These are phyloP conservation scores for Scaptomyza reducta DNA, from an alignment of 2,888 invertebrate genomes.

Conservation along the genomic window DNA sequence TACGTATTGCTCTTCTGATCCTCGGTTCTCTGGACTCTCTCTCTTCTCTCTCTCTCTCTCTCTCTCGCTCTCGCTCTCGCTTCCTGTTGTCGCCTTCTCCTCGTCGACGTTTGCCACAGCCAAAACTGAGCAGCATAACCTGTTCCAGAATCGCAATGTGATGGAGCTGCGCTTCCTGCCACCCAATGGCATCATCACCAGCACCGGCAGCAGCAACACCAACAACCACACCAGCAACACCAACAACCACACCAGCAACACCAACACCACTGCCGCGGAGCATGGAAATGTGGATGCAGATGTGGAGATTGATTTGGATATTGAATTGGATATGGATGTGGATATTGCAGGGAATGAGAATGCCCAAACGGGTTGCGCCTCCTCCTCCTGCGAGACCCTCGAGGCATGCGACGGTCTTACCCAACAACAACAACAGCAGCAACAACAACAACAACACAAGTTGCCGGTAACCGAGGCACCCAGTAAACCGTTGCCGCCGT, in stretches of 20 bases:
- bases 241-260: background rate
- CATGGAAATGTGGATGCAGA: constrained; percentile 27
- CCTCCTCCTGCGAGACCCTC: constrained; percentile 81
- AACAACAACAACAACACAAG: constrained; percentile 2
- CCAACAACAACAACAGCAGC: constrained; percentile 21
- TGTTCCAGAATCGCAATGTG: constrained; percentile 84
- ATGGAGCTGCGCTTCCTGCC: constrained; percentile 84
- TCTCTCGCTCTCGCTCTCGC: background rate
- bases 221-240: constrained; percentile 5
- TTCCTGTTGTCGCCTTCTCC: constrained; percentile 5
- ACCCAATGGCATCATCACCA: constrained; percentile 23
- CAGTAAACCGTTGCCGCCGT: constrained; percentile 79
- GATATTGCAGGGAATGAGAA: constrained; percentile 7
- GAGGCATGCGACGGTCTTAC: constrained; percentile 77
- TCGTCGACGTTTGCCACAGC: constrained; percentile 64
- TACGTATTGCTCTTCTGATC: too few species aligned
- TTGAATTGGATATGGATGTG: constrained; percentile 20
- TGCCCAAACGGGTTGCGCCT: constrained; percentile 66
- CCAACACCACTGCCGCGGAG: background rate
- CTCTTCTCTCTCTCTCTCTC: background rate
- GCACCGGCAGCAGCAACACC: background rate
- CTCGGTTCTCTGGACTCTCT: background rate
- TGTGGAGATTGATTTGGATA: constrained; percentile 7
- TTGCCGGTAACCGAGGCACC: constrained; percentile 65
- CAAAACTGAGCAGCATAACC: constrained; percentile 82